Base-by-base conservation (phyloP, 92 coral and sea anemone genomes). In the Ricordea florida region DNA sequence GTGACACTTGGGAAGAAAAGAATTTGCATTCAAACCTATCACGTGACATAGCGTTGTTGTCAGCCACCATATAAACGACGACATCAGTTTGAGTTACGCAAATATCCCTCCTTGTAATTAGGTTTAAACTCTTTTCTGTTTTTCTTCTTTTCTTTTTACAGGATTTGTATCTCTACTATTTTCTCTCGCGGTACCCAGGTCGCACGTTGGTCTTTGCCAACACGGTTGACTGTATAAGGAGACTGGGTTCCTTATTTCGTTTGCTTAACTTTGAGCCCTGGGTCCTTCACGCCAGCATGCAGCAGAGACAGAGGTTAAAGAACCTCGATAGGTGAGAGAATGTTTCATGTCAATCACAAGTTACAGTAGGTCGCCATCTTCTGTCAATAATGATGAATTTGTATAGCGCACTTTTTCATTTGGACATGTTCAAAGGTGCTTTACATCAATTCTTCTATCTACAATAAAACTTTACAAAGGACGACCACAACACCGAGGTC, bases 221-320 rank as follows among this genome's bases (percentile, higher is more conserved):
- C 79, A 88, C 96, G 10, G 87, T 94, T 41, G 97, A 91, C 66
- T 92, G 97, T 30, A 55, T 94, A n/a, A 73, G 98, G 53, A 93
- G 98, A 30, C 80, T 94, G 77, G 83, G 92, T 2, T 85, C 98
- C 32, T 83, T 94, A 32, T 69, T 91, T 22, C 79, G 93, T 24
- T 70, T 94, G 22, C 66, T 94, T 49, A 76, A 81, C 48, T 91
- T 91, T 20, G 81, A 87, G 48, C 98, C 98, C 3, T 75, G 93
- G 31, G 94, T 96, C 28, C 58, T 94, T 3, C 98, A 89, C 51
- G 97, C 98, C 49, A 90, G 86, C 11, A 94, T 94, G 97, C 98
- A 94, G 61, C 98, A 94, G 77, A 89, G 97, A 57, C 98, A 94
- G 60, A 64, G 98, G 55, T 86, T 94, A 3, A 94, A 94, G 75